Evolutionary conservation across 2,888 invertebrate genomes (phyloP).

Genomic region (Perithous albicinctus): DNA sequence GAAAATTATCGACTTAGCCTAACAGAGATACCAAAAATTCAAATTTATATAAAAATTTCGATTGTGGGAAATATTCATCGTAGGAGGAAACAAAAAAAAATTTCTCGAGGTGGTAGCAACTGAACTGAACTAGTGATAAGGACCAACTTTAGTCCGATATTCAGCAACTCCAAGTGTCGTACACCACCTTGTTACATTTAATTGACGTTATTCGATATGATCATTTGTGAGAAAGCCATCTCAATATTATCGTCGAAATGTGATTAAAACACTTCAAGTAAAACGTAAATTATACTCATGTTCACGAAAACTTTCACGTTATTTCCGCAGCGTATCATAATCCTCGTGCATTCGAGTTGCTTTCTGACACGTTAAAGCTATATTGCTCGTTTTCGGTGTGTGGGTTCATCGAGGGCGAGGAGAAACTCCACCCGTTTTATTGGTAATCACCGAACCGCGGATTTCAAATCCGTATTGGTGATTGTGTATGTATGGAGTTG

Average conservation of each 20-base stretch:
- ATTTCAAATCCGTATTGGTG: slow-evolving; percentile 47
- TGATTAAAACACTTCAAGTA: not conserved
- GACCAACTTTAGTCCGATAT: too few relatives aligned
- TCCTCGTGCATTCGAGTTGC: not conserved
- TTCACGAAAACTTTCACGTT: not conserved
- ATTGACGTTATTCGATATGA: too few relatives aligned
- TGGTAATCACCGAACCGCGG: slow-evolving; percentile 53
- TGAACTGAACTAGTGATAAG: too few relatives aligned
- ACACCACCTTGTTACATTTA: too few relatives aligned
- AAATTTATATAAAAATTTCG: too few relatives aligned
- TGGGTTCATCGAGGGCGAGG: slow-evolving; percentile 18
- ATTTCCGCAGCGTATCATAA: slow-evolving; percentile 24
- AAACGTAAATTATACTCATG: not conserved
- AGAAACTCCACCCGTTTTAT: slow-evolving; percentile 51
- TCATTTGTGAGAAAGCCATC: not conserved
- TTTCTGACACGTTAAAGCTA: not conserved
- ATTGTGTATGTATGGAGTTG: slow-evolving; percentile 44
- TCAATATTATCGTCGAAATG: not conserved
- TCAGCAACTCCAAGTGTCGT: too few relatives aligned
- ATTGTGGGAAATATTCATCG: too few relatives aligned
- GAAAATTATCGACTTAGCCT: too few relatives aligned
- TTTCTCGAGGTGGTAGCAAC: too few relatives aligned
- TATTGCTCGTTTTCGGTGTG: slow-evolving; percentile 1
- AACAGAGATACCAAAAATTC: too few relatives aligned
- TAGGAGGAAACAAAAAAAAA: too few relatives aligned